Conservation (phyloP, 2,113 vertebrate genomes). For the Puffinus mauretanicus region DNA sequence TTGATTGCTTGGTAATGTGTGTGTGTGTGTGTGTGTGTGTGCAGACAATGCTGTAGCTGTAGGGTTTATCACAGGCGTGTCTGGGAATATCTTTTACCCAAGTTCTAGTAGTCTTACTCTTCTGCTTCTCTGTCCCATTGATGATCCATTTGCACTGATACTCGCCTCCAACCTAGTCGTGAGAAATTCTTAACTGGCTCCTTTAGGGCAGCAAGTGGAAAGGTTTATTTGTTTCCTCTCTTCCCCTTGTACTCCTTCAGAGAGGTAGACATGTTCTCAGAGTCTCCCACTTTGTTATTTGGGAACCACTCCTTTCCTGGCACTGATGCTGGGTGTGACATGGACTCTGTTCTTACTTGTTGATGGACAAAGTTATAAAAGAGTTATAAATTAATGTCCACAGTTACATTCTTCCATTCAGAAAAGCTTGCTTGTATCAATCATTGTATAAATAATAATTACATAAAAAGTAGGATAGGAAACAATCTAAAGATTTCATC, state of each 20-base stretch:
- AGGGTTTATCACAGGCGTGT: not conserved
- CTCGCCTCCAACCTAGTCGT: not conserved
- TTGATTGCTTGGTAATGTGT: not conserved
- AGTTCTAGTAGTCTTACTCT: not conserved
- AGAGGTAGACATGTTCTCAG: not conserved
- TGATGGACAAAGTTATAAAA: not conserved
- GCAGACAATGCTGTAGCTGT: not conserved
- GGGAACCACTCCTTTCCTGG: not conserved
- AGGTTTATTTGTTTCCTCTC: not conserved
- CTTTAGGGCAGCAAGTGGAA: not conserved
- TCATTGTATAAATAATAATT: not conserved
- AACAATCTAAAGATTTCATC: not conserved
- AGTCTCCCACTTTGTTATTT: too few relatives aligned
- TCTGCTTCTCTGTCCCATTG: not conserved
- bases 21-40: too few relatives aligned
- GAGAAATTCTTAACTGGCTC: not conserved
- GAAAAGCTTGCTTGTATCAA: not conserved
- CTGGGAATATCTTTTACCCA: not conserved
- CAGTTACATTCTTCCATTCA: not conserved
- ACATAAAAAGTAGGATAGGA: not conserved
- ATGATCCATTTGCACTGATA: not conserved
- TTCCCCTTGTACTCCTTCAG: not conserved
- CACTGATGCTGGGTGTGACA: not conserved
- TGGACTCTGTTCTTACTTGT: not conserved
- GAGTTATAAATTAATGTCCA: not conserved